Evolutionary conservation across 2,888 invertebrate genomes (phyloP).

Genomic region (Dryadula phaetusa): DNA sequence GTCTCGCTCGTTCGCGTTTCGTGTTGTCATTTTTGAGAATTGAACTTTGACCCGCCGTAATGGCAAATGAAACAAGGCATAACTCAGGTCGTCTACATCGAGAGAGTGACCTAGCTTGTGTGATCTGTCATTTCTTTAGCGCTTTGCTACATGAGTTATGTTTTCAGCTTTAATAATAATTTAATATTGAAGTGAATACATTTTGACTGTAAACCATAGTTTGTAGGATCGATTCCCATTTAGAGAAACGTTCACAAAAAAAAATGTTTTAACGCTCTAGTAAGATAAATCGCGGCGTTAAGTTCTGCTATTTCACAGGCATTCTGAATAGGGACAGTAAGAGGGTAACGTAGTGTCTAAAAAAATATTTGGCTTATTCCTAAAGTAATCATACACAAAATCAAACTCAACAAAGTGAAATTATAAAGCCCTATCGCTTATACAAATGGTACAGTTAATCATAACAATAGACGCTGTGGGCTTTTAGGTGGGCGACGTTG

Average conservation of each 20-base stretch:
- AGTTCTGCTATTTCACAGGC: too few species aligned
- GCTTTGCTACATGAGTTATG: neutral
- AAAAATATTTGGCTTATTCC: neutral
- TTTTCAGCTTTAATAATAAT: neutral
- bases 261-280: too few species aligned
- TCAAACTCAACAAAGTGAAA: neutral
- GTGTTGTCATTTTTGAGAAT: slow-evolving; percentile 79
- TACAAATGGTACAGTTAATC: slow-evolving; percentile 23
- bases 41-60: slow-evolving; percentile 71
- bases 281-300: neutral
- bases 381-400: neutral
- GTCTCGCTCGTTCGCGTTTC: slow-evolving; percentile 53
- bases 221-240: neutral
- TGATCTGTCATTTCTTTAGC: slow-evolving; percentile 14
- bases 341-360: neutral
- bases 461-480: slow-evolving; percentile 25
- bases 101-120: slow-evolving; percentile 44
- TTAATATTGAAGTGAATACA: too few species aligned
- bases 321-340: too few species aligned
- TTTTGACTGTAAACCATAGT: too few species aligned
- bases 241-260: too few species aligned
- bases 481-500: slow-evolving; percentile 27
- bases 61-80: slow-evolving; percentile 66
- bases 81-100: slow-evolving; percentile 56
- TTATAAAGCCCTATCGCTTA: slow-evolving; percentile 8